Evolutionary conservation across 2,113 vertebrate genomes (phyloP).

Genomic region (Scophthalmus maximus): DNA sequence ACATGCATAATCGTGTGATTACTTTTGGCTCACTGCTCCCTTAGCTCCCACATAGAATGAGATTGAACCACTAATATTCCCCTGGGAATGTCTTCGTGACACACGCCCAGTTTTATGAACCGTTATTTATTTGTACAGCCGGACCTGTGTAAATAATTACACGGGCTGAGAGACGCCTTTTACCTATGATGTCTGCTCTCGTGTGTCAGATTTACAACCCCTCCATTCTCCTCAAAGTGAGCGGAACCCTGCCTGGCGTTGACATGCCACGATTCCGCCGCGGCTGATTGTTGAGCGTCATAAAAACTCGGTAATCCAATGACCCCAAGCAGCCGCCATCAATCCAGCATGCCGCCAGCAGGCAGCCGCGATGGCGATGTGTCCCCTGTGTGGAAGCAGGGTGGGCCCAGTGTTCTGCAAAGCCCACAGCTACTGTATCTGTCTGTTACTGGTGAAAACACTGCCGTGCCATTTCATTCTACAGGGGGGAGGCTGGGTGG

Average conservation of each 20-base stretch:
- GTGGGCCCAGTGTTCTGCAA: slow-evolving; percentile 13
- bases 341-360: slow-evolving; percentile 63
- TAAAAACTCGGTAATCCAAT: slow-evolving; percentile 68
- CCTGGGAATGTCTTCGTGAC: slow-evolving; percentile 7
- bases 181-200: slow-evolving; percentile 5
- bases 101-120: slow-evolving; percentile 19
- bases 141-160: slow-evolving; percentile 37
- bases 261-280: slow-evolving; percentile 10
- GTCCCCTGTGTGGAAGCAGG: slow-evolving; percentile 50
- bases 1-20: slow-evolving; percentile 5
- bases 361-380: slow-evolving; percentile 48
- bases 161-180: slow-evolving; percentile 22
- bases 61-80: slow-evolving; percentile 6
- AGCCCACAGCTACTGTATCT: slow-evolving; percentile 29
- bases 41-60: background rate
- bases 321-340: slow-evolving; percentile 67
- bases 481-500: slow-evolving; percentile 12
- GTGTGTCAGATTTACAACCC: slow-evolving; percentile 39
- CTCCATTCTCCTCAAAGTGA: slow-evolving; percentile 16
- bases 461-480: slow-evolving; percentile 55
- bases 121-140: slow-evolving; percentile 19
- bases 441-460: slow-evolving; percentile 37
- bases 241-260: slow-evolving; percentile 13
- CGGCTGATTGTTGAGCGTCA: slow-evolving; percentile 49
- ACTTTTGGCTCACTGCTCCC: background rate